phyloP scores from a whole-genome alignment of 1,140 invertebrate genomes.

The Cotesia vestalis region DNA sequence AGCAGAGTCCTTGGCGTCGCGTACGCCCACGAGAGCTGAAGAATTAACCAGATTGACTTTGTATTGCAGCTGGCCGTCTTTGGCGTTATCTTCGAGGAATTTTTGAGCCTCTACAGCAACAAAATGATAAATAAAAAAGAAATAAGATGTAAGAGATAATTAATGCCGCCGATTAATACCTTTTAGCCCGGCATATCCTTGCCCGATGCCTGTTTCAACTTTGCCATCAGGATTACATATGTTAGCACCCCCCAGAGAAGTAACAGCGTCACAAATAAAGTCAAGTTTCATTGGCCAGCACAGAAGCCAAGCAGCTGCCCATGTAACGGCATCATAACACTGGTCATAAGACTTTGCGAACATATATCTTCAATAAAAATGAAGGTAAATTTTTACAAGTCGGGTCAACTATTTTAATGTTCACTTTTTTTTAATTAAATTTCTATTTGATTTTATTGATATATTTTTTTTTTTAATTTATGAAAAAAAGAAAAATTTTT shows the following conservation, averaged over 20 bases:
- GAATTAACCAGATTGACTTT: constrained; percentile 57
- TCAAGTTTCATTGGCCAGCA: constrained; percentile 79
- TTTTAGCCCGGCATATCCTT: constrained; percentile 71
- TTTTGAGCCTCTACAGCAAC: constrained; percentile 47
- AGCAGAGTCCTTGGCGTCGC: constrained; percentile 62
- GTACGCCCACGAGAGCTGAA: constrained; percentile 56
- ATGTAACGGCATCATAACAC: constrained; percentile 69
- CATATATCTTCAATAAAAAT: constrained; percentile 59
- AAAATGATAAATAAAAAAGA: background rate
- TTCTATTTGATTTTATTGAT: too few relatives aligned
- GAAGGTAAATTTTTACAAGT: background rate
- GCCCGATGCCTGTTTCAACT: constrained; percentile 72
- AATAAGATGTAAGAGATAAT: constrained; percentile 8
- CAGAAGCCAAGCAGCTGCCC: constrained; percentile 67
- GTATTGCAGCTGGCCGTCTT: constrained; percentile 68
- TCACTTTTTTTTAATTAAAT: too few relatives aligned
- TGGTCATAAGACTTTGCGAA: constrained; percentile 70
- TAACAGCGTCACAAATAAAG: constrained; percentile 72
- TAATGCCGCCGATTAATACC: constrained; percentile 40
- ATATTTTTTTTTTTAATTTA: too few relatives aligned
- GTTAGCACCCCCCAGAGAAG: constrained; percentile 58
- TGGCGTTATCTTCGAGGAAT: constrained; percentile 64
- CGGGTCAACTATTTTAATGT: too few relatives aligned
- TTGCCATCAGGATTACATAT: constrained; percentile 69
- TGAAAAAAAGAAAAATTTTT: too few relatives aligned